These are phyloP conservation scores for Hucho hucho DNA, from an alignment of 2,113 vertebrate species.

Conservation along the genomic window DNA sequence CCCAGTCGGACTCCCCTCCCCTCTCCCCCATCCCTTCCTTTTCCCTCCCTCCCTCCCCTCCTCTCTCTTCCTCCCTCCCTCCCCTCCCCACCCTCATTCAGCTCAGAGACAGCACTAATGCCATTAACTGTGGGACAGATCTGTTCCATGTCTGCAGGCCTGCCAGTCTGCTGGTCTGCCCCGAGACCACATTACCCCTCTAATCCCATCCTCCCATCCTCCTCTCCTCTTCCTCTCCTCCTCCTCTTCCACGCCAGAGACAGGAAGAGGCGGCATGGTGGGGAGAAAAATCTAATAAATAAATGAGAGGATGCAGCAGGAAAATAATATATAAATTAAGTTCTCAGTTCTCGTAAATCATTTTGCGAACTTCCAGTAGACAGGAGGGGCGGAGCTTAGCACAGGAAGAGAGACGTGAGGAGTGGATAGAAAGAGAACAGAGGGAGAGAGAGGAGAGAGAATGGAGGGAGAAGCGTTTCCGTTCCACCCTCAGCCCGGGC, in stretches of 20 bases:
- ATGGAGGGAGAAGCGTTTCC: constrained; percentile 65
- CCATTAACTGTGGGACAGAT: constrained; percentile 83
- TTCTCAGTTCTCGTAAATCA: constrained; percentile 85
- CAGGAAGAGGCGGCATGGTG: constrained; percentile 75
- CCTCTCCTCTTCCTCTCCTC: constrained; percentile 40
- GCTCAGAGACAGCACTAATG: constrained; percentile 81
- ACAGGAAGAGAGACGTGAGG: constrained; percentile 46
- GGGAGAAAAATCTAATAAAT: constrained; percentile 81
- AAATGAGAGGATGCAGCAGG: constrained; percentile 84
- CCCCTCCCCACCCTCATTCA: no score
- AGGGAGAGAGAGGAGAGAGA: constrained; percentile 32
- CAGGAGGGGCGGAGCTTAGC: constrained; percentile 77
- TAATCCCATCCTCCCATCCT: constrained; percentile 72
- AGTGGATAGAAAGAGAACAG: constrained; percentile 10
- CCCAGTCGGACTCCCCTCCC: constrained; percentile 47
- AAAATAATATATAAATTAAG: constrained; percentile 83
- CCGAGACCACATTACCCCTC: constrained; percentile 75
- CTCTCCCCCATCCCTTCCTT: no score
- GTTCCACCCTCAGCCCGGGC: constrained; percentile 71
- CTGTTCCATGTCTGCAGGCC: constrained; percentile 80
- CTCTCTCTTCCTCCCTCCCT: no score
- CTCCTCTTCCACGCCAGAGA: constrained; percentile 75
- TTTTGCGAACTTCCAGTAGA: constrained; percentile 84
- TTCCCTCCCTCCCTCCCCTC: no score
- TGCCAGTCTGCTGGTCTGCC: constrained; percentile 78